Base-by-base conservation (phyloP, 2,888 invertebrate species). In the Leptopilina syphax region DNA sequence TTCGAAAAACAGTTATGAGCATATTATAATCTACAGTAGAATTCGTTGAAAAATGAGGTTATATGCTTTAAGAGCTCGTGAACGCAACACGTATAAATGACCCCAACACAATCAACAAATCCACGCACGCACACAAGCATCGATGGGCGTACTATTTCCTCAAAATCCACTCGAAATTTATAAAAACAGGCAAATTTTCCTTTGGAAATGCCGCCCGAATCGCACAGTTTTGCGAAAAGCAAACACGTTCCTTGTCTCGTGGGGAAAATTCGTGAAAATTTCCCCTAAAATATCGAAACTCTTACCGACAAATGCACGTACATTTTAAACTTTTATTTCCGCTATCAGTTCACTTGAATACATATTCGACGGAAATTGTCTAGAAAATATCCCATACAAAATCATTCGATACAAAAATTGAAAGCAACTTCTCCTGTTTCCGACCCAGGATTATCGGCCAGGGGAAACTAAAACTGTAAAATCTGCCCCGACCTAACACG, bases 1-100 rank as follows among this genome's bases (percentile, higher is more conserved):
- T 10, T 50, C 50, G 50, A 70, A 13, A 54, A 13, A 54, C 27
- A 24, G 54, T 70, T 54, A 70, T 70, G 73, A 34, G 73, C 27
- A 73, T 27, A 34, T 34, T 34, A 73, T 73, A 73, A 73, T 73
- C 34, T 73, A 57, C 50, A 63, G 13, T 27, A 34, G 54, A 73
- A 73, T 73, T 34, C 34, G 73, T 73, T 54, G 54, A 73, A 73
- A 73, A 73, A 73, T 34, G 73, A 73, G 73, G 73, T 73, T 73
- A 73, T 57, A 73, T 34, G 54, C 70, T 70, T 70, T 63, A 63
- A 54, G 57, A 73, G 57, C 73, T 73, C 57, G 27, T 73, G 73
- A 73, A 73, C 57, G 73, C 73, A 73, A 57, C 73, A 73, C 73
- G 57, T 73, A 57, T 34, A 57, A 57, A 73, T 57, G 73, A 57